Percentiles rank a stretch among this genome's conserved stretches.
These are phyloP conservation scores for Papilio gigon DNA, from an alignment of 2,888 invertebrate species.

Conservation along the genomic window DNA sequence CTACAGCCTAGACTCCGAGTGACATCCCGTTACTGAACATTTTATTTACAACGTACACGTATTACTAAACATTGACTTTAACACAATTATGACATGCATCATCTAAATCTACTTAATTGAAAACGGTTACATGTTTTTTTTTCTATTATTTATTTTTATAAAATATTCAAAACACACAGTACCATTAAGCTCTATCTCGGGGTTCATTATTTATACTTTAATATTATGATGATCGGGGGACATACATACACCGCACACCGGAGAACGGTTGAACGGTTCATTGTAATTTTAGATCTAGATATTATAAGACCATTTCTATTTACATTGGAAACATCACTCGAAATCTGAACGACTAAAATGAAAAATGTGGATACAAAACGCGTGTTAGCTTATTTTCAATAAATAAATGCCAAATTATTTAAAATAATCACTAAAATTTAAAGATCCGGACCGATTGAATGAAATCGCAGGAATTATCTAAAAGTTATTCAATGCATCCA, in stretches of 20 bases:
- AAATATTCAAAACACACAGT: slow-evolving; percentile 52
- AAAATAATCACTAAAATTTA: slow-evolving; percentile 1
- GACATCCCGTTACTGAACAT: slow-evolving; percentile 33
- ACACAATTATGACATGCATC: slow-evolving; percentile 41
- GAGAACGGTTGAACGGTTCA: slow-evolving; percentile 31
- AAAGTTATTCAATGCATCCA: slow-evolving; percentile 9
- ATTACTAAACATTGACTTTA: slow-evolving; percentile 27
- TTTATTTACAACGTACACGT: slow-evolving; percentile 40
- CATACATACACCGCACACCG: slow-evolving; percentile 28
- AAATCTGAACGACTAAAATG: slow-evolving; percentile 30
- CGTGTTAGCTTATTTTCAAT: not conserved
- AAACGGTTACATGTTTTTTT: slow-evolving; percentile 37
- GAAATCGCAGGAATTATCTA: slow-evolving; percentile 11
- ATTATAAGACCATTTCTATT: slow-evolving; percentile 29
- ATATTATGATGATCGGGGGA: slow-evolving; percentile 30
- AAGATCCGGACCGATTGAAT: not conserved
- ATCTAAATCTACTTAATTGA: slow-evolving; percentile 50
- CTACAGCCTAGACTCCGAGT: slow-evolving; percentile 36
- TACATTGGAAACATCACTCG: slow-evolving; percentile 39
- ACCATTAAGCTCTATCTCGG: slow-evolving; percentile 66
- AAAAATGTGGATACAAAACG: not conserved
- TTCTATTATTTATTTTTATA: slow-evolving; percentile 45
- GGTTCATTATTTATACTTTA: slow-evolving; percentile 50
- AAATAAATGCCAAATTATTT: slow-evolving; percentile 24
- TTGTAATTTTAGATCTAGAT: slow-evolving; percentile 24